Base-by-base conservation (phyloP, 1,140 invertebrate species). In the Drosophila sp. region DNA sequence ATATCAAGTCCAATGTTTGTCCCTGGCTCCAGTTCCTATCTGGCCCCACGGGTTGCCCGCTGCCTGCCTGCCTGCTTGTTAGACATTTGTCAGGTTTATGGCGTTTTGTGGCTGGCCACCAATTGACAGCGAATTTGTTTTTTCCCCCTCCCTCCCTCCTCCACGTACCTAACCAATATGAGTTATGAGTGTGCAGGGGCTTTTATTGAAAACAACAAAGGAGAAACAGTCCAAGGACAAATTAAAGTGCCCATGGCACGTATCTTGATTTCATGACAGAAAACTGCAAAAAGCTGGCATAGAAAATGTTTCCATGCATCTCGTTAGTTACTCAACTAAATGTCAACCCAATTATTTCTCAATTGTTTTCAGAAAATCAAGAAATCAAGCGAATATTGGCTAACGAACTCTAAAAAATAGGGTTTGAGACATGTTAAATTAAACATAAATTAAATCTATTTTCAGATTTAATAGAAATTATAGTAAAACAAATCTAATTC, bases 31-130 rank as follows among this genome's bases (percentile, higher is more conserved):
- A 7, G 23, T 25, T 25, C 35, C 57, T 57, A 71, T 62, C 58
- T 56, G 17, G 54, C 35, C 38, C 38, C 29, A n/a, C 17, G 30
- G 33, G 58, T 10, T 71, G 35, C 29, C 55, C 57, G 7, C 41
- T 41, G 55, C 25, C 47, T 58, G 56, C 33, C 10, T 41, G 35
- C 32, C 67, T 38, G 66, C 70, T 70, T 69, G 79, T 79, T 80
- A 78, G 83, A 87, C 83, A 82, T 87, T 87, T 87, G 83, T 85
- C 82, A 85, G 79, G 74, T 85, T 85, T 85, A 86, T 86, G 79
- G 79, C 83, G 79, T 83, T 64, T 87, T 87, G 83, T 72, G 84
- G 82, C 70, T 69, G 75, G 56, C 82, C 83, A 76, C 81, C 83
- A 79, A 87, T 87, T 83, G 83, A 76, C 84, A 80, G 81, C 67